Evolutionary conservation across 1,140 invertebrate species (phyloP), one percentile per base, ranked within the genome.

Genomic region (Pseudomyrmex gracilis): DNA sequence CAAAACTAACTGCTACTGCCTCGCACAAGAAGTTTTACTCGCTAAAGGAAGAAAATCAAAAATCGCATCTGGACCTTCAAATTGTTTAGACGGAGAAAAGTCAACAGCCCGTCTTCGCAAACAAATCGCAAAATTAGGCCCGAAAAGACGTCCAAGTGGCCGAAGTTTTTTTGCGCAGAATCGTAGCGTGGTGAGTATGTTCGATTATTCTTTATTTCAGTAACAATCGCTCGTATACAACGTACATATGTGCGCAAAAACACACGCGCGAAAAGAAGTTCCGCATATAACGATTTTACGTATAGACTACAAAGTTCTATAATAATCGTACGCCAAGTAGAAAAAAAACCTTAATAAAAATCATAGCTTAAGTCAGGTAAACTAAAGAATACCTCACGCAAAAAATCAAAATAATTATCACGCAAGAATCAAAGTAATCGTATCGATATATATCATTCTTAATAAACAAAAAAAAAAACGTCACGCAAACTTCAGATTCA

Each of bases 361-460:
- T 15, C 51, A 34, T 58, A 70, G 12, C 76, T 80, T 24, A 70
- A 34, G 5, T 76, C 9, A 34, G 51, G n/a, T 8, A 45, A 70
- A 20, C 49, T 13, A 22, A 12, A 15, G 24, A 7, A 68, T 70
- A 68, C 5, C 49, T 47, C 53, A 53, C 43, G 51, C 15, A 51
- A 68, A 64, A 49, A 58, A 70, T 71, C 57, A 45, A 78, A n/a
- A 66, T 34, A 53, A 55, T 57, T 34, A 34, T 47, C 53, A 53
- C 43, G 51, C 13, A 51, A 68, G 55, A 51, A 58, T 80, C 57
- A 45, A 78, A n/a, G 70, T 70, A 51, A 78, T 43, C 64, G 15
- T 34, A 57, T n/a, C n/a, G n/a, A n/a, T n/a, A n/a, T n/a, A n/a
- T n/a, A n/a, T 43, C 47, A 78, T 58, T 43, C 9, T 70, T 10